Base-by-base conservation (phyloP, 2,888 invertebrate genomes). In the Clostera curtula region DNA sequence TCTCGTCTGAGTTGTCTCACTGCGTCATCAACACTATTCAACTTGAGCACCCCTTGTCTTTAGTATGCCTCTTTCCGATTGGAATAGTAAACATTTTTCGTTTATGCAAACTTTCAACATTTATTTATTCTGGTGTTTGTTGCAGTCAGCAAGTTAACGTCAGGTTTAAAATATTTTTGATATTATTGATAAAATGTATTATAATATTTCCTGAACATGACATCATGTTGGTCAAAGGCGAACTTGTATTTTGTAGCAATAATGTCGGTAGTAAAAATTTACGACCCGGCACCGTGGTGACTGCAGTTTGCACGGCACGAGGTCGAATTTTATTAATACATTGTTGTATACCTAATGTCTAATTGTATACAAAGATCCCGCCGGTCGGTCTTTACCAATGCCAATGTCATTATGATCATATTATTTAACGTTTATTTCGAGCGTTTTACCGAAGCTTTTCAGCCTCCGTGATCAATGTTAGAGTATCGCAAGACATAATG, bases 1-100 rank as follows among this genome's bases (percentile, higher is more conserved):
- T n/a, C 58, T 62, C 66, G 66, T 70, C 59, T 59, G 63, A 60
- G 60, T 66, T 68, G 68, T 67, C 64, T 61, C 52, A 54, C 56
- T 59, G 56, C 47, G 55, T 30, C 39, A 34, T n/a, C n/a, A 40
- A 44, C 48, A 47, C 31, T 43, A 48, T n/a, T n/a, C n/a, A n/a
- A n/a, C n/a, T n/a, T n/a, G n/a, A n/a, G n/a, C n/a, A n/a, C n/a
- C n/a, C n/a, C n/a, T n/a, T n/a, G n/a, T n/a, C n/a, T n/a, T n/a
- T n/a, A n/a, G n/a, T n/a, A n/a, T n/a, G n/a, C n/a, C n/a, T n/a
- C n/a, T n/a, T n/a, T n/a, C n/a, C n/a, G n/a, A n/a, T n/a, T n/a
- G n/a, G n/a, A n/a, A n/a, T n/a, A n/a, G n/a, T n/a, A n/a, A n/a
- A n/a, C n/a, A n/a, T n/a, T n/a, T n/a, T n/a, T n/a, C n/a, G n/a